Conservation (phyloP, 2,797 vertebrate species). For the Sarcoramphus papa region DNA sequence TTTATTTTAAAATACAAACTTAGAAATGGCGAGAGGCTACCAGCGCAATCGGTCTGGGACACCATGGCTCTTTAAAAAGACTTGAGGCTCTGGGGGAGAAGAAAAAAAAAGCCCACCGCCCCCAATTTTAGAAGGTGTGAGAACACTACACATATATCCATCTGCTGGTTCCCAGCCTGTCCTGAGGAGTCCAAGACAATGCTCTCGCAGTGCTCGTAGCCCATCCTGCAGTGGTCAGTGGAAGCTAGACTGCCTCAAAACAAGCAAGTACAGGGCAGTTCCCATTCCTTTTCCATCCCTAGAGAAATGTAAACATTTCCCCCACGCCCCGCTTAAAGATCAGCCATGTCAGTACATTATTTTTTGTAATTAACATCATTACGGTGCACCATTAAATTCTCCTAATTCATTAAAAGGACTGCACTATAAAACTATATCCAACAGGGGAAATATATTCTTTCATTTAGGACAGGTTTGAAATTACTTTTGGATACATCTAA, state of each 20-base stretch:
- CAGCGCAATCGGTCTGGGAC: not conserved
- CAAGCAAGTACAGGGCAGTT: not conserved
- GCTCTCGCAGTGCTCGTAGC: accelerated
- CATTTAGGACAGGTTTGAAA: conserved; percentile 1
- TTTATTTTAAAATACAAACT: not conserved
- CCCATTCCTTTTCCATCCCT: not conserved
- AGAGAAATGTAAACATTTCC: not conserved
- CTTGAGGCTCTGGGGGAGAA: not conserved
- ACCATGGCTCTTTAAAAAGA: not conserved
- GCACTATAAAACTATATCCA: not conserved
- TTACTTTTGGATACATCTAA: not conserved
- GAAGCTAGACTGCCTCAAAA: not conserved
- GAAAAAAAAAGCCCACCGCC: accelerated
- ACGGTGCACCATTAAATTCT: not conserved
- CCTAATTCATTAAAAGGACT: not conserved
- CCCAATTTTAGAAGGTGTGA: not conserved
- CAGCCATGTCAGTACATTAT: not conserved
- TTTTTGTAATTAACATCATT: not conserved
- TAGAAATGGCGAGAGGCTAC: not conserved
- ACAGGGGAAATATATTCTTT: not conserved
- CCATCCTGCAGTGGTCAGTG: not conserved
- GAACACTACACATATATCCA: no score
- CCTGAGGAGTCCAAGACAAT: not conserved
- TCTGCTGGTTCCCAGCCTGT: not conserved
- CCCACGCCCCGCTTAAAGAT: not conserved